Evolutionary conservation across 2,888 invertebrate species (phyloP).

Genomic region (Electrophaes corylata): DNA sequence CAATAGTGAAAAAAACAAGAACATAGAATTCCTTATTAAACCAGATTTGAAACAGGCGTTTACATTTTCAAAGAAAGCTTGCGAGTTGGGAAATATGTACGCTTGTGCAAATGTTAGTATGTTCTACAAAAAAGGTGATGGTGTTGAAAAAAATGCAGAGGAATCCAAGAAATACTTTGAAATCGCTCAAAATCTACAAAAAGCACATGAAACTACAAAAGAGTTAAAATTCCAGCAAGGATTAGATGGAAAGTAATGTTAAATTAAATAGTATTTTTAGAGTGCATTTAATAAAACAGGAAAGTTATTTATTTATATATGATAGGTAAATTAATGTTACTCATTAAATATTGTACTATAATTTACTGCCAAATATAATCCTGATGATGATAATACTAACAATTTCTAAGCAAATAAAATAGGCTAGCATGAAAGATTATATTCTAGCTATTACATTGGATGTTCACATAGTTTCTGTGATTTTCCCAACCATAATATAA

Average conservation of each 20-base stretch:
- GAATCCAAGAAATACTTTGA: constrained; percentile 89
- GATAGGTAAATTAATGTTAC: background rate
- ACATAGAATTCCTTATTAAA: constrained; percentile 81
- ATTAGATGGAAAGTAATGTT: constrained; percentile 40
- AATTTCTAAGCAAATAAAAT: background rate
- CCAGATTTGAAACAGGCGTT: constrained; percentile 92
- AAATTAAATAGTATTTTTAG: constrained; percentile 3
- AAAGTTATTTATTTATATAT: background rate
- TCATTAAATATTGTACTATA: too few species aligned
- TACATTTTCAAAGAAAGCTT: constrained; percentile 90
- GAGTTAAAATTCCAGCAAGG: constrained; percentile 85
- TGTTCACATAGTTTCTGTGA: background rate
- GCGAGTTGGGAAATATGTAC: constrained; percentile 92
- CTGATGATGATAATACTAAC: too few species aligned
- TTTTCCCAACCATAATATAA: too few species aligned
- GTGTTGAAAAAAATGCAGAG: constrained; percentile 88
- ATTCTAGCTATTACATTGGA: too few species aligned
- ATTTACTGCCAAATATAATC: too few species aligned
- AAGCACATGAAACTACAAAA: constrained; percentile 84
- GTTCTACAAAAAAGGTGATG: constrained; percentile 94
- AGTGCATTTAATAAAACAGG: constrained; percentile 14
- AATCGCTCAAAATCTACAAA: constrained; percentile 88
- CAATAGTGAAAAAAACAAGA: constrained; percentile 66
- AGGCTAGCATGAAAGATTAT: background rate
- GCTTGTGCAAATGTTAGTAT: constrained; percentile 95